Percentiles rank a stretch among this genome's conserved stretches.
These are phyloP conservation scores for Cyanocitta stelleri DNA, from an alignment of 2,113 vertebrate genomes.

Conservation along the genomic window DNA sequence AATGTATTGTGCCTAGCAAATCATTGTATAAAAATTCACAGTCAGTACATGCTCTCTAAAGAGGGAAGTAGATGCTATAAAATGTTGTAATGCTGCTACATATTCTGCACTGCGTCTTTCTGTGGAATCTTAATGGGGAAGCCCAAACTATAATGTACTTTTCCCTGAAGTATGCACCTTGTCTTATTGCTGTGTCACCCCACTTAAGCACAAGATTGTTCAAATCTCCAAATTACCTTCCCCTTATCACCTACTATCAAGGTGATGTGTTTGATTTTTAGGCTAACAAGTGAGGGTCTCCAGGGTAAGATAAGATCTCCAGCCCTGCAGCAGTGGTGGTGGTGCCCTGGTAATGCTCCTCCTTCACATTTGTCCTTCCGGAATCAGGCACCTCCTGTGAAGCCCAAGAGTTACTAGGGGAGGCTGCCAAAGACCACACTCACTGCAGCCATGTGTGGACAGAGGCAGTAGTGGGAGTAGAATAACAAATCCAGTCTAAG, in stretches of 20 bases:
- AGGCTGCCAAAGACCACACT: background rate
- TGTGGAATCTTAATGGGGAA: background rate
- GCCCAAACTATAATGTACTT: background rate
- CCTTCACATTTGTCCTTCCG: fast-evolving
- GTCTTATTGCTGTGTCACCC: background rate
- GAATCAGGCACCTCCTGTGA: background rate
- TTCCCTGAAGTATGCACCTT: background rate
- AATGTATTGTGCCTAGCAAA: background rate
- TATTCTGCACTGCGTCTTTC: background rate
- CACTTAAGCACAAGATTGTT: background rate
- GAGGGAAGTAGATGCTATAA: background rate
- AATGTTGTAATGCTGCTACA: background rate
- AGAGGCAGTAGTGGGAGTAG: background rate
- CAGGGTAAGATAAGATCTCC: background rate
- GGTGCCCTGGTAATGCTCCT: background rate
- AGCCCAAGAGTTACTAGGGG: background rate
- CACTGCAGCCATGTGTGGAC: background rate
- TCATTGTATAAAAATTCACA: background rate
- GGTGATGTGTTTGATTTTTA: background rate
- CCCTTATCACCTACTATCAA: background rate
- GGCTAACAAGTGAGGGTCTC: background rate
- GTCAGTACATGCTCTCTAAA: background rate
- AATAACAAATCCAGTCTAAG: background rate
- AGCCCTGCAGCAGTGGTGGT: background rate
- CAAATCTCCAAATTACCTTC: background rate